Evolutionary conservation across 1,140 invertebrate species (phyloP), one percentile per base, ranked within the genome.

Genomic region (Epicauta chinensis): DNA sequence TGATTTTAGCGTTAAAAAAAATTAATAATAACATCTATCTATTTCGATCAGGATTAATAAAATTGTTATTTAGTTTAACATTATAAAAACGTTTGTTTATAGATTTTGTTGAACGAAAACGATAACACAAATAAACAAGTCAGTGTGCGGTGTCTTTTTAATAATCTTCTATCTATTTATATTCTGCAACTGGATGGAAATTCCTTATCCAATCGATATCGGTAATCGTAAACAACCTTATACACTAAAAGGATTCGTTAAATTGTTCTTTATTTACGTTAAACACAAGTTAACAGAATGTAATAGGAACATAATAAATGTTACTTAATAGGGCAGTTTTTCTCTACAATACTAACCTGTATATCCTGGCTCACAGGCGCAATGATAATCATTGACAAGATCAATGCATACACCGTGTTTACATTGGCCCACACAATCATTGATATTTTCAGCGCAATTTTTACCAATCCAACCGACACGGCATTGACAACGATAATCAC

Each of bases 391-490:
- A 63, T 90, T 84, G 42, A 89, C 82, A 14, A 85, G 73, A 70
- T 95, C 89, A 53, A 87, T 83, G 72, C 92, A 95, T 1, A 89
- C 91, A 12, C 86, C 87, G 72, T 95, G 84, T 56, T 84, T 77
- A 71, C 91, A 96, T 63, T 92, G 91, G 2, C 86, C 87, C 6
- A 82, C 77, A 72, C 94, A 97, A 68, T 88, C 88, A 69, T 92
- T 82, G 65, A 94, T 91, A 70, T 94, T 91, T 61, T 86, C 80
- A 59, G 88, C 84, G 73, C 93, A 97, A 59, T 88, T 84, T 68
- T 87, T 84, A 13, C 81, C 91, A 5, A 81, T 86, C 88, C 93
- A 98, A 15, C 94, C 91, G 41, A 83, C 81, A 32, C 83, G 74
- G 70, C 88, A 86, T 58, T 82, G 73, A 70, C 90, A 96, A 62